These are phyloP conservation scores for Synaphobranchus kaupii DNA, from an alignment of 2,797 vertebrate genomes.

Conservation along the genomic window DNA sequence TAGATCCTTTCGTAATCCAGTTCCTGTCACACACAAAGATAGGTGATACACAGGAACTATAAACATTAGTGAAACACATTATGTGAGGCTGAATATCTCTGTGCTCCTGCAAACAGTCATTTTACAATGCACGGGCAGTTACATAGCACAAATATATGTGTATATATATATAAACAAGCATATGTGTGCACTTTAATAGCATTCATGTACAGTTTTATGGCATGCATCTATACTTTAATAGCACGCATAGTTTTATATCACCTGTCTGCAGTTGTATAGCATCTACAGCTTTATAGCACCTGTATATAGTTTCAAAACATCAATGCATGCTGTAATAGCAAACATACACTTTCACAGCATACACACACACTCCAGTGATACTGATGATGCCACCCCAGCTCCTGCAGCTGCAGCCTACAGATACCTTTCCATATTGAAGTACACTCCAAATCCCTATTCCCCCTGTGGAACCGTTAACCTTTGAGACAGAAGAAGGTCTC, in stretches of 20 bases:
- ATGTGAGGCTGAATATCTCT: background rate
- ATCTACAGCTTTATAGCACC: background rate
- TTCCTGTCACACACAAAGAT: constrained; percentile 32
- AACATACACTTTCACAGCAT: background rate
- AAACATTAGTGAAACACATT: background rate
- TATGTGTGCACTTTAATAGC: background rate
- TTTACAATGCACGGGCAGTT: background rate
- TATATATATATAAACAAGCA: no score
- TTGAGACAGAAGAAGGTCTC: background rate
- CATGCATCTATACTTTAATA: background rate
- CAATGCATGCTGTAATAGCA: background rate
- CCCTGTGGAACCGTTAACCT: background rate
- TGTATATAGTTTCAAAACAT: background rate
- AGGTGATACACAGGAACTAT: background rate
- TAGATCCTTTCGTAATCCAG: constrained; percentile 43
- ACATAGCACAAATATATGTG: background rate
- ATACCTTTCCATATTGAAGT: background rate
- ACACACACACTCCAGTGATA: background rate
- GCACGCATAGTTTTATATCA: background rate
- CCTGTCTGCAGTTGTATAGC: background rate
- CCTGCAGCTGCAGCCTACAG: background rate
- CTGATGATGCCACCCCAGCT: background rate
- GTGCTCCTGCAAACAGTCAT: background rate
- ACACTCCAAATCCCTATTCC: background rate
- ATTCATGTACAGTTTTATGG: background rate